Evolutionary conservation across 2,888 invertebrate genomes (phyloP).

Genomic region (Stegana nigrithorax): DNA sequence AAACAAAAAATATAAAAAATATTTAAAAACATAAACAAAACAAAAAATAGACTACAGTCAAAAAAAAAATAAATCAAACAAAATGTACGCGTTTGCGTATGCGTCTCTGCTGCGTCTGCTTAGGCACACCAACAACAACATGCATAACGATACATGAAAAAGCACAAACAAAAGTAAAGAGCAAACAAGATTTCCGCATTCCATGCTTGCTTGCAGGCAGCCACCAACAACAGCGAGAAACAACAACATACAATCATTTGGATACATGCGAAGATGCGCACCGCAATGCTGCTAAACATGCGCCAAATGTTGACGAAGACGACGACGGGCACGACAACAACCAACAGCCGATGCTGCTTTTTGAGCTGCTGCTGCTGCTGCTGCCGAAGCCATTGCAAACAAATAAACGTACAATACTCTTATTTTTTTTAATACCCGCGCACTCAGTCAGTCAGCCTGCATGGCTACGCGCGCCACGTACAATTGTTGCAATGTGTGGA

Average conservation of each 20-base stretch:
- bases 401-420: too few species aligned
- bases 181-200: slow-evolving; percentile 55
- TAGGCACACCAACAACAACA: too few species aligned
- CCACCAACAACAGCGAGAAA: slow-evolving; percentile 16
- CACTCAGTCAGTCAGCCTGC: too few species aligned
- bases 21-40: too few species aligned
- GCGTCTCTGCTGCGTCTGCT: slow-evolving; percentile 17
- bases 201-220: too few species aligned
- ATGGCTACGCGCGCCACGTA: too few species aligned
- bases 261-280: slow-evolving; percentile 40
- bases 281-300: too few species aligned
- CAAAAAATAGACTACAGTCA: neutral
- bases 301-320: slow-evolving; percentile 19
- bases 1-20: neutral
- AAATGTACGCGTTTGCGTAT: neutral
- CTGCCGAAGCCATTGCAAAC: neutral
- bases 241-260: slow-evolving; percentile 46
- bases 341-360: neutral
- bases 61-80: neutral
- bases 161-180: slow-evolving; percentile 24
- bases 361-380: neutral
- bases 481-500: too few species aligned
- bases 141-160: too few species aligned
- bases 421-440: too few species aligned
- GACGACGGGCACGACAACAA: slow-evolving; percentile 24